Percentiles rank a stretch among this genome's conserved stretches.
Evolutionary conservation across 30 jellyfish, hydroid and myxozoan genomes (phyloP).

Genomic region (Phacellophora camtschatica): DNA sequence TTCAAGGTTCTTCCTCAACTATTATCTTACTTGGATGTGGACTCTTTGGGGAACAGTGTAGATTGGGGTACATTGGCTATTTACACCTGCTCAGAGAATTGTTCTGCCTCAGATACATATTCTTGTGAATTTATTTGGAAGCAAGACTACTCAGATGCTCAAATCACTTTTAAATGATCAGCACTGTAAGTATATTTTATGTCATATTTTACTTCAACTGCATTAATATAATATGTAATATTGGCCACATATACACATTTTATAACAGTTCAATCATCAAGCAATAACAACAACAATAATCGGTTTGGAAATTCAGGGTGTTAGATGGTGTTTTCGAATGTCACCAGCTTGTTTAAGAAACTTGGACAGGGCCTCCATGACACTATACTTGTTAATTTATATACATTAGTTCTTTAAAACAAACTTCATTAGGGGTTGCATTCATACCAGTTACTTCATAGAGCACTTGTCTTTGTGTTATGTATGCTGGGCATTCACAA

Average conservation of each 20-base stretch:
- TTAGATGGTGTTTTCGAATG: not conserved
- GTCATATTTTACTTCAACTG: too few species aligned
- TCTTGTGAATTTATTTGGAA: conserved; percentile 84
- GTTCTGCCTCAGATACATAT: conserved; percentile 40
- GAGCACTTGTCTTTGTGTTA: not conserved
- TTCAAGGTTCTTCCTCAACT: conserved; percentile 87
- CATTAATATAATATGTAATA: not conserved
- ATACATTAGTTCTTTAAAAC: not conserved
- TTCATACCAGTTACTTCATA: not conserved
- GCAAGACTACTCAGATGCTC: conserved; percentile 77
- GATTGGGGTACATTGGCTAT: conserved; percentile 93
- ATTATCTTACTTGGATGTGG: conserved; percentile 70
- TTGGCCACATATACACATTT: not conserved
- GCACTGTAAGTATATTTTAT: not conserved
- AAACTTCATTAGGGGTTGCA: not conserved
- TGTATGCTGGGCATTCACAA: not conserved
- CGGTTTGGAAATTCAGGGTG: not conserved
- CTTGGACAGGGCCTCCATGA: not conserved
- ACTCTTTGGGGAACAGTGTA: conserved; percentile 62
- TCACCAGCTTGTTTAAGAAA: too few species aligned
- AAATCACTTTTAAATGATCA: not conserved
- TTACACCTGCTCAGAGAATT: conserved; percentile 81
- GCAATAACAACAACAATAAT: not conserved
- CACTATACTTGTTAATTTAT: not conserved
- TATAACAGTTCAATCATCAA: not conserved